Base-by-base conservation (phyloP, 2,888 invertebrate species). In the Latheticus oryzae region DNA sequence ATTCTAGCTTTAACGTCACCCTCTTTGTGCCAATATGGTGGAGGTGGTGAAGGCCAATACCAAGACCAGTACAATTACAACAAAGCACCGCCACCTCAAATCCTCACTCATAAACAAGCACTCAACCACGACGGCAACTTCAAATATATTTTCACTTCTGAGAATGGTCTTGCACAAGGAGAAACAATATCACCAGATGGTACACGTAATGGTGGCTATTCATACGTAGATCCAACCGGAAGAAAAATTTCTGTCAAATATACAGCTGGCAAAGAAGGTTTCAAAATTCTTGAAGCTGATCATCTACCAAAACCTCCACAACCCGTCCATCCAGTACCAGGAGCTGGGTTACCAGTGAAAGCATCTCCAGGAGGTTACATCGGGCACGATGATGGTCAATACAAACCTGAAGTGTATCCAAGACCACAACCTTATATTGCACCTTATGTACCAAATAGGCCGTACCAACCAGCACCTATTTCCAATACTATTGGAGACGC, bases 131-230 rank as follows among this genome's bases (percentile, higher is more conserved):
- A 87, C 66, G 87, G 88, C 1, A 83, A 83, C 2, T 88, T 88
- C 76, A 86, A 85, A 51, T 88, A 84, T 67, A 83, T 86, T 43
- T 88, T 87, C 70, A 84, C 87, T 0, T 85, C 87, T 0, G 88
- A 88, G 76, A 87, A 87, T 67, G 88, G 88, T 0, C 76, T 87
- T 2, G 84, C 86, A 0, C 87, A 87, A 3, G 87, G 87, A 0
- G 88, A 88, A 70, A 82, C 82, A 60, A 87, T 88, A 21, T 83
- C 85, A 16, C 87, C 87, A 0, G 88, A 88, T 63, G 88, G 88
- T 2, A 84, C 85, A 32, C 76, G 88, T 56, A 82, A 84, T 1
- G 88, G 88, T 4, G 73, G 72, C 12, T 74, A 74, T 65, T 69
- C 72, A 26, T 74, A 74, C 51, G 63, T 69, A 2, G 87, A 87